phyloP scores from a whole-genome alignment of 2,797 vertebrate species.

The Heteromormyrus szaboi region DNA sequence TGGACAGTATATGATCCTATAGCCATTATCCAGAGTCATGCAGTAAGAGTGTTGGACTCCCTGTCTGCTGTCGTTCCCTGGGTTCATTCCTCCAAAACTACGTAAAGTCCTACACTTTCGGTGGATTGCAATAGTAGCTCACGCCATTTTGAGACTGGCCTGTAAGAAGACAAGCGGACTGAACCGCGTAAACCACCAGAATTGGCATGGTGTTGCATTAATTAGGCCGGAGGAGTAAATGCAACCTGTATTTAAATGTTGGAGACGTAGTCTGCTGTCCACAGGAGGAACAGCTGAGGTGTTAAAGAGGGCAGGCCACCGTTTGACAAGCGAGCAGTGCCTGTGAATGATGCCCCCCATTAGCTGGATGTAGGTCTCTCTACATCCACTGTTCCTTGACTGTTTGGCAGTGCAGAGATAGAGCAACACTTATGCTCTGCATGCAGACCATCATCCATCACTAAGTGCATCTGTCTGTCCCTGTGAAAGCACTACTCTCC shows the following conservation, averaged over 20 bases:
- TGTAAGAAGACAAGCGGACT: not conserved
- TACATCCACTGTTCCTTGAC: constrained; percentile 58
- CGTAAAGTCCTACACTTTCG: not conserved
- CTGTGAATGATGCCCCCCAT: constrained; percentile 70
- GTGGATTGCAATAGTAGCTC: not conserved
- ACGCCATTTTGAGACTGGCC: not conserved
- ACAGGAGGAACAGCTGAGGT: not conserved
- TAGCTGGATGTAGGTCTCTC: constrained; percentile 58
- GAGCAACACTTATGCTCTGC: constrained; percentile 54
- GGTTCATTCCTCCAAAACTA: constrained; percentile 52
- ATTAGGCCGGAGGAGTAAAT: not conserved
- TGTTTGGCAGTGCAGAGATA: constrained; percentile 59
- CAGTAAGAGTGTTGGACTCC: constrained; percentile 51
- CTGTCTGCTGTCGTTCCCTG: constrained; percentile 45
- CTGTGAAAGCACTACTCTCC: constrained; percentile 17
- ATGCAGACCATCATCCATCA: constrained; percentile 60
- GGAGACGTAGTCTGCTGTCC: not conserved
- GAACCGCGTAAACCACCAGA: not conserved
- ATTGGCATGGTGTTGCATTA: not conserved
- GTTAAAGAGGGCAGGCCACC: not conserved
- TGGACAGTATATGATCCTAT: constrained; percentile 58
- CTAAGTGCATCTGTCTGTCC: constrained; percentile 32
- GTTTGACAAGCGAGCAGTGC: constrained; percentile 39
- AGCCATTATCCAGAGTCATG: constrained; percentile 57
- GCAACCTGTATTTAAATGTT: constrained; percentile 2